Evolutionary conservation across 2,113 vertebrate genomes (phyloP), one percentile per base, ranked within the genome.

Genomic region (Sakesphorus luctuosus): DNA sequence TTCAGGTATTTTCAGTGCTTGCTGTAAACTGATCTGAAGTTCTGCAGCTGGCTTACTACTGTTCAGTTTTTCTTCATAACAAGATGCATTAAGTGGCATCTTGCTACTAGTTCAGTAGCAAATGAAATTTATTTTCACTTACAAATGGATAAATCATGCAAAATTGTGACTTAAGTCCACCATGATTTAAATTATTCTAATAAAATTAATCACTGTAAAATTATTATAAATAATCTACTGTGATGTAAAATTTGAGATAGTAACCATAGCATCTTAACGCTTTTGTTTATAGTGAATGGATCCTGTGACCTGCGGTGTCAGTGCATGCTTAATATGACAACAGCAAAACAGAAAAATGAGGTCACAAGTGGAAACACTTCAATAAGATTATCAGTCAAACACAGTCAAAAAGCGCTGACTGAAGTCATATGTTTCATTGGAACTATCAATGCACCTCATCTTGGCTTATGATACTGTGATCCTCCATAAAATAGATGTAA

Each of bases 1-100:
- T 85, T 95, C 11, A 84, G n/a, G 49, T 97, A 87, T 93, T 84
- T 83, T 78, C 84, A 73, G 10, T 91, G 13, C 46, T 92, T 93
- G 15, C 36, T 92, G 47, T 96, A 86, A 94, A 90, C 35, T 75
- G 58, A 84, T 4, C 3, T 58, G 47, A 71, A 93, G 44, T 92
- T 49, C 36, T 81, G 25, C 18, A 76, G 50, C 44, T 66, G 47
- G 63, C 44, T 95, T 91, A 85, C 40, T 73, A 9, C 25, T 58
- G 10, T 55, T 77, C 44, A 47, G 24, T 95, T 96, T 94, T 87
- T 95, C 84, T 92, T 94, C 53, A 25, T 47, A 76, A n/a, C 17
- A 84, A 93, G 80, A 50, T 92, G 9, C 20, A 80, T 91, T 93
- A 95, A 71, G 19, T 29, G 55, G 24, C 24, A 25, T 49, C 40